Conservation (phyloP, 2,888 invertebrate species). For the Creontiades dilutus region DNA sequence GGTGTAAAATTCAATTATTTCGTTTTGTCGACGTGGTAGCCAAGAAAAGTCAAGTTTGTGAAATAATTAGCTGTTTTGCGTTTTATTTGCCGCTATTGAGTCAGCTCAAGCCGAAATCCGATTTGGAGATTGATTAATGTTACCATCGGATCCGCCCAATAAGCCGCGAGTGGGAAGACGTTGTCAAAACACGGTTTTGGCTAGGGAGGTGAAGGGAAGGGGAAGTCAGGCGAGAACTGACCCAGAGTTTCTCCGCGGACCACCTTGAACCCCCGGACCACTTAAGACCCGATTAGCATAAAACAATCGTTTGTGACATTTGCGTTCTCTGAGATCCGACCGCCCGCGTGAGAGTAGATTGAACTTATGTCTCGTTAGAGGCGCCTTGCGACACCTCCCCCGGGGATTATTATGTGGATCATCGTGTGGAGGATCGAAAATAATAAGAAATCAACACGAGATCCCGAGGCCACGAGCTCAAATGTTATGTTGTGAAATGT, state of each 20-base stretch:
- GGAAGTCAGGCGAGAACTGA: not conserved
- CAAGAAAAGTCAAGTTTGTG: no score
- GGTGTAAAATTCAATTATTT: no score
- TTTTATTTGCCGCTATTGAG: no score
- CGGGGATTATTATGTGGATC: slow-evolving; percentile 27
- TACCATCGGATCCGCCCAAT: not conserved
- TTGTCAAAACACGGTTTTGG: not conserved
- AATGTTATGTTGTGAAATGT: not conserved
- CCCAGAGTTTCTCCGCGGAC: slow-evolving; percentile 38
- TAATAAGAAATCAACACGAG: not conserved
- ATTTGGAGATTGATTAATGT: not conserved
- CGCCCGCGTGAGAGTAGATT: slow-evolving; percentile 20
- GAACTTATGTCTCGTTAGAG: slow-evolving; percentile 26
- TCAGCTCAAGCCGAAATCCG: not conserved
- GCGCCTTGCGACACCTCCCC: not conserved
- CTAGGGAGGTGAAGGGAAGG: not conserved
- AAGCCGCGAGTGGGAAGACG: slow-evolving; percentile 11
- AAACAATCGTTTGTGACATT: slow-evolving; percentile 42
- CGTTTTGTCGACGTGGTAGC: no score
- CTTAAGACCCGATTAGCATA: slow-evolving; percentile 38
- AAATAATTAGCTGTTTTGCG: no score
- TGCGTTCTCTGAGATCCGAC: slow-evolving; percentile 24
- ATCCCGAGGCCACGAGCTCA: not conserved
- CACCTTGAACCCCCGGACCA: slow-evolving; percentile 39
- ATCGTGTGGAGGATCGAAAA: slow-evolving; percentile 25